phyloP scores from a whole-genome alignment of 2,797 vertebrate genomes.

The Xiphorhynchus erythropygius region DNA sequence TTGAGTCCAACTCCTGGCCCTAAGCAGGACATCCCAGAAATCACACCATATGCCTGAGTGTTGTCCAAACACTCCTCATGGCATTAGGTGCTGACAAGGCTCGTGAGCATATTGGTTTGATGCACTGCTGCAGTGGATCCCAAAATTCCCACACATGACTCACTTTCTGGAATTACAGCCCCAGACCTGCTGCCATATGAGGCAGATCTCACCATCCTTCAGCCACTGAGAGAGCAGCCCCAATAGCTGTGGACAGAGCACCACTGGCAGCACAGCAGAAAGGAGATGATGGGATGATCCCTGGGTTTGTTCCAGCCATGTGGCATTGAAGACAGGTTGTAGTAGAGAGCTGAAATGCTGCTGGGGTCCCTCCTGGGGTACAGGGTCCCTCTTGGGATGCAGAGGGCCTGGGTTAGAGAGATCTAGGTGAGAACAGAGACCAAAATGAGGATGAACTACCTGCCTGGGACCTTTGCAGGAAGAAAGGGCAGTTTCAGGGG shows the following conservation, averaged over 20 bases:
- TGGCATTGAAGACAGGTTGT: neutral
- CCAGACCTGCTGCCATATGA: fast-evolving
- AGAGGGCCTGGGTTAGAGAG: neutral
- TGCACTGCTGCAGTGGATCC: neutral
- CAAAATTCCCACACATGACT: fast-evolving
- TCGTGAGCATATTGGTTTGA: neutral
- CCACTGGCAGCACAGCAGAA: fast-evolving
- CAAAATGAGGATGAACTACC: neutral
- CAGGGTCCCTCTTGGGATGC: neutral
- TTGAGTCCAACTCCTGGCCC: neutral
- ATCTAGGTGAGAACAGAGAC: neutral
- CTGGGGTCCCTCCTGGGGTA: neutral
- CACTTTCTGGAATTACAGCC: neutral
- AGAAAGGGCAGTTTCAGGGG: neutral
- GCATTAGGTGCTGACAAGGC: neutral
- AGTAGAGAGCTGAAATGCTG: neutral
- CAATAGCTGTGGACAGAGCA: neutral
- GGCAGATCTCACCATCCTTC: neutral
- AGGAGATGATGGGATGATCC: neutral
- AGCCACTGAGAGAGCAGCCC: neutral
- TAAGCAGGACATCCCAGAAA: neutral
- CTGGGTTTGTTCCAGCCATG: fast-evolving
- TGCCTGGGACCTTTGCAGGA: neutral
- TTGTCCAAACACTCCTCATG: neutral
- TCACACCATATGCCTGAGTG: neutral